Percentiles rank a stretch among this genome's conserved stretches.
Evolutionary conservation across 2,888 invertebrate genomes (phyloP).

Genomic region (Noctua comes): DNA sequence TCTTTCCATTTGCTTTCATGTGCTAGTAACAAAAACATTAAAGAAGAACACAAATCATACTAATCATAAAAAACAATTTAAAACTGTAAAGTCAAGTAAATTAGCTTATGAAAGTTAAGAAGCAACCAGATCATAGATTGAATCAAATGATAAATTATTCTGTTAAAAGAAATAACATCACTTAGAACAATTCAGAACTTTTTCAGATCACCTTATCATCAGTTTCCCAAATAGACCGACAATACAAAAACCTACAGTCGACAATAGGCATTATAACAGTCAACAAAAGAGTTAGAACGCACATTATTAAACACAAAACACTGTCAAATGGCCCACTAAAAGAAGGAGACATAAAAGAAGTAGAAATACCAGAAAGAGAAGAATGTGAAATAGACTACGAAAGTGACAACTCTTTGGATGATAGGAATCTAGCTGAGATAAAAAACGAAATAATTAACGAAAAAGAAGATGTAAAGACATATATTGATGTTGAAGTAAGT

Average conservation of each 20-base stretch:
- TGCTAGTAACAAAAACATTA: no score
- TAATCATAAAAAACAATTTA: no score
- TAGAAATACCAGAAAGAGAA: conserved; percentile 28
- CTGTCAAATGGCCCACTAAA: background rate
- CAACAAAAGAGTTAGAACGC: conserved; percentile 50
- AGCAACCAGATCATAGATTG: no score
- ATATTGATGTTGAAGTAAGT: background rate
- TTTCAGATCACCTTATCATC: conserved; percentile 56
- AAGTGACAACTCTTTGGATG: conserved; percentile 35
- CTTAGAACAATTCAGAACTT: background rate
- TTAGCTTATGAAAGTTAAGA: no score
- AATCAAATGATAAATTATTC: no score
- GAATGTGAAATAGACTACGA: conserved; percentile 19
- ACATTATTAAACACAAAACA: conserved; percentile 26
- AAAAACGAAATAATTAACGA: conserved; percentile 34
- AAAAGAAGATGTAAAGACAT: background rate
- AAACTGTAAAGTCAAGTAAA: no score
- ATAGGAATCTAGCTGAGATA: conserved; percentile 34
- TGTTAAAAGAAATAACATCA: no score
- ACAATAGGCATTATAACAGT: conserved; percentile 27
- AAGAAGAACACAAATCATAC: no score
- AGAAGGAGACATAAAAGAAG: background rate
- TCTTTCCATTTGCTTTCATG: no score
- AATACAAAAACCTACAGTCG: conserved; percentile 41
- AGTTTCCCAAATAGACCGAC: conserved; percentile 44